Conservation (phyloP, 1,140 invertebrate species). For the Tribolium castaneum region DNA sequence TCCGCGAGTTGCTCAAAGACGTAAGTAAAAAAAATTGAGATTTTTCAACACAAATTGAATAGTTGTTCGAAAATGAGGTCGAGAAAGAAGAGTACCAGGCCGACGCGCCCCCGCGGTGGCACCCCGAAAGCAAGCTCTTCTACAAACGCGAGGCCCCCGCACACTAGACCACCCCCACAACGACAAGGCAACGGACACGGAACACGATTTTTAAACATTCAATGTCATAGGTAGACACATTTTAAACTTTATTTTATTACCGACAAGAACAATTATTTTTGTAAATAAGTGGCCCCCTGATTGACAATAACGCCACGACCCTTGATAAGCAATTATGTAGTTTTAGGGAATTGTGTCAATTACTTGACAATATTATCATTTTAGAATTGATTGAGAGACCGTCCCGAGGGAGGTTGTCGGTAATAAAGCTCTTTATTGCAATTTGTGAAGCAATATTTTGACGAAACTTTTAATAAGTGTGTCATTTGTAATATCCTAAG, state of each 20-base stretch:
- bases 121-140: conserved; percentile 60
- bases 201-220: conserved; percentile 14
- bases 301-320: conserved; percentile 13
- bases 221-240: conserved; percentile 7
- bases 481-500: conserved; percentile 34
- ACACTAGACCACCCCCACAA: background rate
- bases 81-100: conserved; percentile 58
- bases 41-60: too few species aligned
- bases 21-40: conserved; percentile 58
- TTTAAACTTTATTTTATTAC: conserved; percentile 3
- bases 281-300: conserved; percentile 21
- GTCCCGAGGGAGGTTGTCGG: conserved; percentile 6
- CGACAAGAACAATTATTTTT: conserved; percentile 20
- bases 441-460: conserved; percentile 38
- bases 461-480: conserved; percentile 20
- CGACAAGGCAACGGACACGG: conserved; percentile 18
- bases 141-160: conserved; percentile 60
- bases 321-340: conserved; percentile 13
- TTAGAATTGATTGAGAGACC: background rate
- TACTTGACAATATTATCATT: conserved; percentile 28
- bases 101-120: conserved; percentile 57
- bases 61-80: conserved; percentile 61
- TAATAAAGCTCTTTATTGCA: conserved; percentile 1
- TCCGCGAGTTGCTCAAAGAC: conserved; percentile 69
- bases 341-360: background rate